Conservation (phyloP, 2,113 vertebrate species). For the Dolichallabes microphthalmus region DNA sequence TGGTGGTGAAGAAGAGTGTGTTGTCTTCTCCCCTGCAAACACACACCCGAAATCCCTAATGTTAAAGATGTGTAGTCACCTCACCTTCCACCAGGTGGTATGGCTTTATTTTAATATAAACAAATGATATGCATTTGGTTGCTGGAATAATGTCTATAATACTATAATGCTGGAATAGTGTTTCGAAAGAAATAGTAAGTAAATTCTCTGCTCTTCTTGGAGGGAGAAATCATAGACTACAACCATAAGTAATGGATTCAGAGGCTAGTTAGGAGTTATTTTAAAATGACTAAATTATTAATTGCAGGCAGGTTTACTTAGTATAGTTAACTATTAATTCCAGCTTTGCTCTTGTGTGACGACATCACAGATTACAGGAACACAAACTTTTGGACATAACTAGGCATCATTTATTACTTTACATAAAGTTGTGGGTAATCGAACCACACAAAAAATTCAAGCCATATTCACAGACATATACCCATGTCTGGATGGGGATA, state of each 20-base stretch:
- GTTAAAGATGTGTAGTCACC: neutral
- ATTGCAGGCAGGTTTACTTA: neutral
- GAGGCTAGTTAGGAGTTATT: neutral
- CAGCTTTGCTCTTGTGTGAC: neutral
- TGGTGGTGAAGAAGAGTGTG: constrained; percentile 80
- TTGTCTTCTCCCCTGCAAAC: constrained; percentile 72
- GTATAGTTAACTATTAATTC: neutral
- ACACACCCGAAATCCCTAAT: neutral
- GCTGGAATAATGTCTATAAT: neutral
- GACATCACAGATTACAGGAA: neutral
- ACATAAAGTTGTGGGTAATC: neutral
- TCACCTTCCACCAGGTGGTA: neutral
- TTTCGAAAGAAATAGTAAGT: neutral
- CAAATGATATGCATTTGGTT: constrained; percentile 18
- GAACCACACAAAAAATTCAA: neutral
- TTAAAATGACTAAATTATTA: neutral
- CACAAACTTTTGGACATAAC: neutral
- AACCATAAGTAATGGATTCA: neutral
- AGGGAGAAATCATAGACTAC: neutral
- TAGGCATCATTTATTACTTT: neutral
- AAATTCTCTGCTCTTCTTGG: neutral
- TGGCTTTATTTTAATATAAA: constrained; percentile 9
- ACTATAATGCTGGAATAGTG: too few species aligned
- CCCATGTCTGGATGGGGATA: neutral
- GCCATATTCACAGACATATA: neutral